Base-by-base conservation (phyloP, 2,888 invertebrate genomes). In the Cephonodes hylas region DNA sequence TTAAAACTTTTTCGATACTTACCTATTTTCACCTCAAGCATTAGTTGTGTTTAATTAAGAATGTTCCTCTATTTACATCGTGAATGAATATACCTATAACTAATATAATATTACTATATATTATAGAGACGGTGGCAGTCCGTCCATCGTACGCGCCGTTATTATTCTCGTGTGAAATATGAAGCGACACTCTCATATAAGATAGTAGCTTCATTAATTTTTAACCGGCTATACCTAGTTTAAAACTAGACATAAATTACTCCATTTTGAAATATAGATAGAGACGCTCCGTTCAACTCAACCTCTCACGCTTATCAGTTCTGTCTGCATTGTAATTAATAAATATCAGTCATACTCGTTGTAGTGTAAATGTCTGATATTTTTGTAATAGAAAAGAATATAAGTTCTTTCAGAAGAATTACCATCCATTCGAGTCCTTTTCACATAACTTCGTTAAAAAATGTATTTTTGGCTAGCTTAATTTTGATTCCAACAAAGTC, bases 211-310 rank as follows among this genome's bases (percentile, higher is more conserved):
- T 44, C 18, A 44, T 44, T 44, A 22, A 20, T 44, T 18, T 44
- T 22, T 20, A 44, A 67, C 64, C 64, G 61, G 70, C 60, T 65
- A 31, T 8, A 67, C 73, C 75, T 62, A 57, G 76, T 70, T 71
- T 10, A 5, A 3, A 60, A 67, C 65, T 72, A 72, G 71, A 69
- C 65, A 66, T 70, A 68, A 70, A 69, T 72, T 72, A 71, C 68
- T 64, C 64, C 69, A 66, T 58, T 64, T 68, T 58, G 63, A 64
- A 57, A 58, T n/a, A 60, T 63, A 63, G 66, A 69, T 74, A 73
- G 63, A 60, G 71, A 67, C 72, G 71, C 74, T 75, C 73, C 48
- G n/a, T n/a, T 69, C 66, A 66, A 74, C 66, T 63, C 59, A 62
- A 65, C 66, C 25, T 13, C 48, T 8, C n/a, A 2, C 10, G 4